Percentiles rank a stretch among this genome's conserved stretches.
Evolutionary conservation across 2,797 vertebrate species (phyloP).

Genomic region (Muscicapa comitata): DNA sequence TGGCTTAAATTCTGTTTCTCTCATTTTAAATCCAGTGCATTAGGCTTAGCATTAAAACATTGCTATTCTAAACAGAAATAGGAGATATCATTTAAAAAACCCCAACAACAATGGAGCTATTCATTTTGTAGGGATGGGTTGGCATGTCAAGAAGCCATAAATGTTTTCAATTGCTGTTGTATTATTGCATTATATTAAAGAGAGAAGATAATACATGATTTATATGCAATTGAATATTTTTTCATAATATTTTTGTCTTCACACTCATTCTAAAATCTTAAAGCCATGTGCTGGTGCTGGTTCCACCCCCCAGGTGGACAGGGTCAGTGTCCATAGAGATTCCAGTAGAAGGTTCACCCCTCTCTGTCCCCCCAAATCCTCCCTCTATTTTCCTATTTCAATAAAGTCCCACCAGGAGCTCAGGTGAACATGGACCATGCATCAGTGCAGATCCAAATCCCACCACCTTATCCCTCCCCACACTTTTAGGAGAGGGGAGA

Average conservation of each 20-base stretch:
- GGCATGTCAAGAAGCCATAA: neutral
- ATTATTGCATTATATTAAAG: neutral
- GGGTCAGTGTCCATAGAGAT: rapidly evolving
- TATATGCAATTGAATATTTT: neutral
- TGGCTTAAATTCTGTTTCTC: neutral
- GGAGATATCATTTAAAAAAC: neutral
- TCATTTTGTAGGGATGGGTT: neutral
- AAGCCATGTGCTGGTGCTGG: rapidly evolving
- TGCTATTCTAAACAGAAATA: neutral
- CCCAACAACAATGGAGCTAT: neutral
- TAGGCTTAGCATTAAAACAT: neutral
- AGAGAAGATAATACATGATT: neutral
- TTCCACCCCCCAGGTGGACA: neutral
- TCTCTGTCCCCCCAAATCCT: neutral
- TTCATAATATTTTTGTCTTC: neutral
- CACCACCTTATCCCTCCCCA: neutral
- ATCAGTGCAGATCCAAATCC: neutral
- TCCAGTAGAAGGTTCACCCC: neutral
- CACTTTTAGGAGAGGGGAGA: neutral
- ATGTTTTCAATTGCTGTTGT: neutral
- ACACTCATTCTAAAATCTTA: neutral
- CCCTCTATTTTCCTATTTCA: neutral
- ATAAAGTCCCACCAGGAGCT: neutral
- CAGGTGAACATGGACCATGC: neutral
- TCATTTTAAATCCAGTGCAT: neutral